Evolutionary conservation across 2,113 vertebrate species (phyloP), one percentile per base, ranked within the genome.

Genomic region (Nothobranchius kuhntae): DNA sequence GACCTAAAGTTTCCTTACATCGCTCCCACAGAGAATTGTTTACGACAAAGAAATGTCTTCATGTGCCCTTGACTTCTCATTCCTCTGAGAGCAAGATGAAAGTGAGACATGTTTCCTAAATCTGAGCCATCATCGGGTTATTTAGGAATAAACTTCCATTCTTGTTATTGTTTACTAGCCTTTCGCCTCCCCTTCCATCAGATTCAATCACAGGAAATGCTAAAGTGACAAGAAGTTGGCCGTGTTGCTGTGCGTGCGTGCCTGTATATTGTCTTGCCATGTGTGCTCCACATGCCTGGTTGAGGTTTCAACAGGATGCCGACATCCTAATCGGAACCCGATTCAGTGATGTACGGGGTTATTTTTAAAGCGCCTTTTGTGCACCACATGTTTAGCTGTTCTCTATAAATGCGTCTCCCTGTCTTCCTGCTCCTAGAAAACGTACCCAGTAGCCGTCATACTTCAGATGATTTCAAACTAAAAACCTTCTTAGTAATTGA

Each of bases 131-230:
- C 51, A 42, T 68, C 26, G 24, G n/a, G 24, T 70, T 68, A 58
- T 71, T 73, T 65, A 48, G n/a, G 13, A 46, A 24, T 81, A 63
- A 68, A 73, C 72, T 36, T 66, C 62, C 36, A 40, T 58, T 40
- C 13, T 21, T 60, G 36, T 73, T n/a, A 66, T 58, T 83, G 72
- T 83, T 77, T 59, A 75, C 50, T 44, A 54, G 12, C 56, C 40
- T 14, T 10, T 56, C 30, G 62, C 54, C 64, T 56, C 47, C 15
- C 68, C 13, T 24, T 69, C 51, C 40, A 71, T 71, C 55, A 2
- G 8, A 54, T 75, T 83, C 75, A 81, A 75, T 77, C 54, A 71
- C 75, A 81, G 82, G 86, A 88, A 88, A 68, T 60, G 52, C 69
- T 60, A 26, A 71, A 68, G 74, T 55, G 53, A 72, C 67, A 55